Base-by-base conservation (phyloP, 2,113 vertebrate species). In the Actenoides hombroni region DNA sequence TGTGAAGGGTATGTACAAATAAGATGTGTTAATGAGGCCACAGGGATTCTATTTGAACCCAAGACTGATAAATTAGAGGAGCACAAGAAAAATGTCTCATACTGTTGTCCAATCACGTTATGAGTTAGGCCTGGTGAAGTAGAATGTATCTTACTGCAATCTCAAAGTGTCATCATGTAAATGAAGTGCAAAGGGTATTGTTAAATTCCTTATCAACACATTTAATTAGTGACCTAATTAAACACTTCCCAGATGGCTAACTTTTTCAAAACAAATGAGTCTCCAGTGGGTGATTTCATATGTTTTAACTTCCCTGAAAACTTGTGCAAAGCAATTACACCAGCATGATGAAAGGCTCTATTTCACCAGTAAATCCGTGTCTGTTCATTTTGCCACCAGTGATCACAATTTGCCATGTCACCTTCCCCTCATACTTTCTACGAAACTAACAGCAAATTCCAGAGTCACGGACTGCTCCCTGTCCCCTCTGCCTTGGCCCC, bases 191-290 rank as follows among this genome's bases (percentile, higher is more conserved):
- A 42, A 94, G 86, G 63, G 71, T 67, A 57, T 88, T 96, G 67
- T 51, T 88, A 96, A 95, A 86, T 79, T 95, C 59, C 65, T 77
- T 96, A 94, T 96, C 92, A 97, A 97, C 95, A 96, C 90, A 81
- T 97, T 92, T 97, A 97, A 97, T 97, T 96, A 88, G 51, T 48
- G 13, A 48, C 37, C 31, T 77, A 81, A 86, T 94, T 96, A 95
- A 89, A 67, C 39, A 42, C 68, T 89, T 93, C 79, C 92, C 91
- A 65, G 40, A 53, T 60, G 67, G 28, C 33, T 87, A 71, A 14
- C 20, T 77, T 96, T 90, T 92, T 46, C 65, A 89, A 93, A 96
- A 84, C 71, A 96, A 81, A 91, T 79, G 31, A 81, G 24, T 94
- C 86, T 91, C 69, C 31, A 64, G 60, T 80, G 53, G 31, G 31